A percentile compares a stretch with the other conserved stretches of the same genome.
phyloP scores from a whole-genome alignment of 92 coral and sea anemone species.

The Palythoa grandiflora region DNA sequence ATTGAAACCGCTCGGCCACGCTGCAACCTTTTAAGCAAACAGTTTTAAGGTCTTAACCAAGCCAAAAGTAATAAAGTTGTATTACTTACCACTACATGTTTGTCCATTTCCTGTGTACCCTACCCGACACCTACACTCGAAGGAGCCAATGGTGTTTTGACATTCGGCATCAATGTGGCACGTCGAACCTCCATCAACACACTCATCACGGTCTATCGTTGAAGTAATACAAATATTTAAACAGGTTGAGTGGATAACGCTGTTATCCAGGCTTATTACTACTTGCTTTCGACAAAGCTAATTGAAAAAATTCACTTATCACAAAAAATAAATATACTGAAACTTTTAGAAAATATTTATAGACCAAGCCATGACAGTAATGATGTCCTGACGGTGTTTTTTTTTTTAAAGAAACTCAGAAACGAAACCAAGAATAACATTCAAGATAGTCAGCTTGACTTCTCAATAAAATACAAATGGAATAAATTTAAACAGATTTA shows the following conservation, averaged over 20 bases:
- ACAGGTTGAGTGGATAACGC: neutral
- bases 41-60: neutral
- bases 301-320: neutral
- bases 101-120: slow-evolving; percentile 37
- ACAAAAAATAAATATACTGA: too few species aligned
- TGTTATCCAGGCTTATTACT: neutral
- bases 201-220: slow-evolving; percentile 29
- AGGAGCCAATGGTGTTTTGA: slow-evolving; percentile 25
- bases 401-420: too few species aligned
- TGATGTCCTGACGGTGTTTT: too few species aligned
- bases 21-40: too few species aligned
- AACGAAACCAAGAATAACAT: too few species aligned
- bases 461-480: too few species aligned
- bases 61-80: neutral
- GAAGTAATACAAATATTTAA: neutral
- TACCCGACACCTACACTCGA: slow-evolving; percentile 5
- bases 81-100: slow-evolving; percentile 11
- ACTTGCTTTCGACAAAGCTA: too few species aligned
- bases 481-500: too few species aligned
- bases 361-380: too few species aligned
- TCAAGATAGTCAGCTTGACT: too few species aligned
- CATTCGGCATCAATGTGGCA: slow-evolving; percentile 34
- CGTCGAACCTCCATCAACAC: slow-evolving; percentile 35
- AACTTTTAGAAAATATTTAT: too few species aligned
- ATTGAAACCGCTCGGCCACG: too few species aligned